Base-by-base conservation (phyloP, 1,140 invertebrate genomes). In the Parapsyche elsis region DNA sequence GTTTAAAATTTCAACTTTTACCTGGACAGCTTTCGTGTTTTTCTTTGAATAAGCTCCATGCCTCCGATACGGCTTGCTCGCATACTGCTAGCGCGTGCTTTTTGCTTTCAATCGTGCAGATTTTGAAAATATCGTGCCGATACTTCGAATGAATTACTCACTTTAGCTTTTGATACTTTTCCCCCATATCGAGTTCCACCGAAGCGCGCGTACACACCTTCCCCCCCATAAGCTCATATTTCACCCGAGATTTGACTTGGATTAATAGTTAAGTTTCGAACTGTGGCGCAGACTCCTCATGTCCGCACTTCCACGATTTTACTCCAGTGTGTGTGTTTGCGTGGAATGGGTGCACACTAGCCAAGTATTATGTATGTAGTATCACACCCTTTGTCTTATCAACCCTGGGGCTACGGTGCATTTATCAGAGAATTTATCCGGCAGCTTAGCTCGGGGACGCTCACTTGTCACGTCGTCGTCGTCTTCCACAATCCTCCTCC, bases 351-450 rank as follows among this genome's bases (percentile, higher is more conserved):
- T 4, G 7, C 30, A 38, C 30, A 38, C 30, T 38, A 38, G 30
- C 30, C 30, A 7, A 38, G 7, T 7, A 7, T n/a, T n/a, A n/a
- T n/a, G n/a, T n/a, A n/a, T n/a, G n/a, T 46, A 12, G 21, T 14
- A 23, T 67, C 64, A 23, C 24, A 23, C 64, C 64, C 64, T 67
- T 67, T 67, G 64, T 67, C 64, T 26, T 26, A 67, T 67, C 64
- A 23, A 38, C 64, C 64, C 64, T 23, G 64, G 24, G 24, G 64
- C 12, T 67, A 67, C 64, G 64, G 64, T 67, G 64, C 64, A 67
- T 67, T 67, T 67, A 67, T 67, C 64, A 67, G 64, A 5, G 64
- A 67, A 67, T 67, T 67, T 67, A 67, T 67, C 64, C 64, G 23
- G 64, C 64, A 23, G 64, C 64, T 67, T 67, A 67, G 23, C 59